Percentiles rank a stretch among this genome's conserved stretches.
Conservation (phyloP, 2,888 invertebrate genomes). For the Carcina quercana region DNA sequence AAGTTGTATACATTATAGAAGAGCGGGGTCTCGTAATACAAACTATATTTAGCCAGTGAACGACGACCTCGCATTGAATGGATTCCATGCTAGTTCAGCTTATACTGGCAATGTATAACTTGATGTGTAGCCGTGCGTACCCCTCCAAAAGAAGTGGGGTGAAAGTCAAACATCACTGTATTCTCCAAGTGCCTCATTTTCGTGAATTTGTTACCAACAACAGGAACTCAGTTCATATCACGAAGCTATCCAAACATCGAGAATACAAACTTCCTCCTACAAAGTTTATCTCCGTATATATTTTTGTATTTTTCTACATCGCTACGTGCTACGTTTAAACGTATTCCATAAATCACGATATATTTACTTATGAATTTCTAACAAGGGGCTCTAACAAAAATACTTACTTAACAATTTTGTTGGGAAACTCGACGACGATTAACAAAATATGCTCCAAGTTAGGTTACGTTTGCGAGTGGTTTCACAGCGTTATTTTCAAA, state of each 20-base stretch:
- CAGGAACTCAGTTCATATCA: slow-evolving; percentile 25
- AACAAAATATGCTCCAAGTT: slow-evolving; percentile 37
- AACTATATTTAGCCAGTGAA: no score
- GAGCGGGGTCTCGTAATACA: no score
- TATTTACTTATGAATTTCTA: slow-evolving; percentile 51
- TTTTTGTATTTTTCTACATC: slow-evolving; percentile 56
- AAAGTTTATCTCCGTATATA: slow-evolving; percentile 43
- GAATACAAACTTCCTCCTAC: slow-evolving; percentile 31
- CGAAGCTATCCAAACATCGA: slow-evolving; percentile 44
- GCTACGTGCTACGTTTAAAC: slow-evolving; percentile 43
- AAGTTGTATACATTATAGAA: no score
- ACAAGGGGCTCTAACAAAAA: slow-evolving; percentile 50
- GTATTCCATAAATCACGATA: slow-evolving; percentile 61
- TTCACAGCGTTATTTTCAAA: no score
- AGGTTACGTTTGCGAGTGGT: no score
- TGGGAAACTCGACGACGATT: slow-evolving; percentile 41
- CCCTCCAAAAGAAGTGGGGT: no score
- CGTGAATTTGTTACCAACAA: slow-evolving; percentile 1
- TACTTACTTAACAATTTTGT: slow-evolving; percentile 45
- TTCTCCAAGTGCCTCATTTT: slow-evolving; percentile 3
- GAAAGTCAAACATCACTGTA: slow-evolving; percentile 1
- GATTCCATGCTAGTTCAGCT: no score
- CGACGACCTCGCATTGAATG: no score
- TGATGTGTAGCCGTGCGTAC: no score
- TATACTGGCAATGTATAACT: no score